phyloP scores from a whole-genome alignment of 2,113 vertebrate genomes.

The Lophotis ruficrista region DNA sequence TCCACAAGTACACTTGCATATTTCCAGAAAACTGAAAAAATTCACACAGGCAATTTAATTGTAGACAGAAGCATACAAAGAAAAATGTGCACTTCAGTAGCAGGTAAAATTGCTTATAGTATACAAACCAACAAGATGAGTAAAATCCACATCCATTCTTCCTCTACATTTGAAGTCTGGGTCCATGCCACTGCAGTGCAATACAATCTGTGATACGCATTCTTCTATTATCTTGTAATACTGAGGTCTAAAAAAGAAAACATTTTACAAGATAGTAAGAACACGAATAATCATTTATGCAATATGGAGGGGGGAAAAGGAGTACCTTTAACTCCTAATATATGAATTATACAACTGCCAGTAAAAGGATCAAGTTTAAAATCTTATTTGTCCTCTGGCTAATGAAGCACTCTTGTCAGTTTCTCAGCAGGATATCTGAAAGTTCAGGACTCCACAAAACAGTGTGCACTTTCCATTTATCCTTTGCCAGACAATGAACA shows the following conservation, averaged over 20 bases:
- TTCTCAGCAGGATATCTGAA: background rate
- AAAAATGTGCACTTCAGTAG: background rate
- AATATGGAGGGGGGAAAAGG: background rate
- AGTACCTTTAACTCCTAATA: background rate
- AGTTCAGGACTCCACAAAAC: background rate
- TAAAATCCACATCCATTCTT: slow-evolving; percentile 91
- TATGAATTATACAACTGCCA: background rate
- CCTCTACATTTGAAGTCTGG: slow-evolving; percentile 93
- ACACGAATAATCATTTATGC: background rate
- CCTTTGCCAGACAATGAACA: background rate
- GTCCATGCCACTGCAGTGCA: slow-evolving; percentile 93
- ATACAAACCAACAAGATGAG: slow-evolving; percentile 88
- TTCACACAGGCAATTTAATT: background rate
- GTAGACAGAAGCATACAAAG: background rate
- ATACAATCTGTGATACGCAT: slow-evolving; percentile 91
- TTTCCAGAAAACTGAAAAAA: background rate
- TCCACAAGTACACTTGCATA: background rate
- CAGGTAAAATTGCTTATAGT: background rate
- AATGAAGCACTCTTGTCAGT: background rate
- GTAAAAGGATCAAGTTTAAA: background rate
- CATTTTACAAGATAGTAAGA: background rate
- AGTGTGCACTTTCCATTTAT: background rate
- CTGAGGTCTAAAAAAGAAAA: slow-evolving; percentile 82
- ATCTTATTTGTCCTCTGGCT: background rate
- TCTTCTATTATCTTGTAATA: slow-evolving; percentile 99